These are phyloP conservation scores for Cotesia chilonis DNA, from an alignment of 1,140 invertebrate genomes.

Conservation along the genomic window DNA sequence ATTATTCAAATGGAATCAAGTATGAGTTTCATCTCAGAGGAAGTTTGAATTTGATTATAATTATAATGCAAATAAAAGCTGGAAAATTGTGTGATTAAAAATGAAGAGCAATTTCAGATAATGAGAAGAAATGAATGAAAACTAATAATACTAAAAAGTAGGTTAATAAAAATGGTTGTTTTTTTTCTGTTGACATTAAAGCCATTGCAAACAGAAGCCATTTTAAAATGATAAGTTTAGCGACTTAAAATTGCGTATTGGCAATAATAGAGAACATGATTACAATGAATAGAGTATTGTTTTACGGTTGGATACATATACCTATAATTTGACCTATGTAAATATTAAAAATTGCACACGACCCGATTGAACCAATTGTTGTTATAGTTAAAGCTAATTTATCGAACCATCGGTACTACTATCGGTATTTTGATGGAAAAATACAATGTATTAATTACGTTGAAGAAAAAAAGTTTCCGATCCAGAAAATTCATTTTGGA, in stretches of 20 bases:
- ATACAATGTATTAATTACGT: too few species aligned
- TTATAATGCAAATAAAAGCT: too few species aligned
- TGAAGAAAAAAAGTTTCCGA: too few species aligned
- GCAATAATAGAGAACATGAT: conserved; percentile 53
- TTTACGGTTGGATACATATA: conserved; percentile 44
- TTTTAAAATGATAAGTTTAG: conserved; percentile 45
- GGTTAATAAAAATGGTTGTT: conserved; percentile 22
- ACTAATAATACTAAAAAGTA: not conserved
- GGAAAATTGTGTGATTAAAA: too few species aligned
- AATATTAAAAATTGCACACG: conserved; percentile 17
- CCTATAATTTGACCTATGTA: conserved; percentile 22
- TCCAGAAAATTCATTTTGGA: too few species aligned
- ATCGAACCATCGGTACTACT: not conserved
- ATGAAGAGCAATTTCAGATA: too few species aligned
- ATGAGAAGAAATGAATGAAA: too few species aligned
- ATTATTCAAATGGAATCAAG: too few species aligned
- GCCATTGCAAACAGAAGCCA: not conserved
- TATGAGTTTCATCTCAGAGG: too few species aligned
- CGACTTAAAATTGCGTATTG: conserved; percentile 43
- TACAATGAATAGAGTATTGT: conserved; percentile 45
- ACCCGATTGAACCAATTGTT: conserved; percentile 15
- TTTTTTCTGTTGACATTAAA: not conserved
- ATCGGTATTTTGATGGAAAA: too few species aligned
- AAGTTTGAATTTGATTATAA: too few species aligned
- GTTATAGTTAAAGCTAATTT: not conserved